phyloP scores from a whole-genome alignment of 2,888 invertebrate genomes.

The Byasa hedistus region DNA sequence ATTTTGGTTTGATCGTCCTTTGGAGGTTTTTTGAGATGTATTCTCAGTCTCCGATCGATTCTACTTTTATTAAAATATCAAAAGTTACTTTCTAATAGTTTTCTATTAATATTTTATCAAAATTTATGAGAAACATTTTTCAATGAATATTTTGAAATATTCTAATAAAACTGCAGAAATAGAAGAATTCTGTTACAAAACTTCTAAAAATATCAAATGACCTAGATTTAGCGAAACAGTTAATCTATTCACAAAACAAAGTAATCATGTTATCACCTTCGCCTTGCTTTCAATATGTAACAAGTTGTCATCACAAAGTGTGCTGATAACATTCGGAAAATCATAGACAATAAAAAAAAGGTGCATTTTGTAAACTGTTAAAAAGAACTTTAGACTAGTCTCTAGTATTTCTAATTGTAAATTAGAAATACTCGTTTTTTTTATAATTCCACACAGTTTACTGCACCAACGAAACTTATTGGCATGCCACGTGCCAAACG shows the following conservation, averaged over 20 bases:
- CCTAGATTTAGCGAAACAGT: background rate
- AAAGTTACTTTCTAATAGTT: too few species aligned
- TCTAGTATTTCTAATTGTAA: background rate
- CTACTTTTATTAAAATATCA: too few species aligned
- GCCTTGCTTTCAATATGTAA: slow-evolving; percentile 1
- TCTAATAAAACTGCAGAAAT: too few species aligned
- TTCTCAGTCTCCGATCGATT: too few species aligned
- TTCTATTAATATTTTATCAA: too few species aligned
- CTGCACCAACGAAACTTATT: slow-evolving; percentile 6
- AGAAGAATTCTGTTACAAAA: too few species aligned
- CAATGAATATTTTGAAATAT: too few species aligned
- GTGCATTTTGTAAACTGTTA: background rate
- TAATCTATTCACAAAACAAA: slow-evolving; percentile 10
- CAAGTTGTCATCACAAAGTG: background rate
- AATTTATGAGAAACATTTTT: too few species aligned
- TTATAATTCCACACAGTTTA: background rate
- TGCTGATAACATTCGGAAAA: background rate
- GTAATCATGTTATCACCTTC: background rate
- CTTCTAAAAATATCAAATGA: background rate
- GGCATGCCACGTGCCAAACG: slow-evolving; percentile 21
- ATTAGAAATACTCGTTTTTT: background rate
- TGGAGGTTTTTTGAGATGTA: too few species aligned
- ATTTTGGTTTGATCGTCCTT: too few species aligned
- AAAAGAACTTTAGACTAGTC: background rate
- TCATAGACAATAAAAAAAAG: background rate